Base-by-base conservation (phyloP, 1,140 invertebrate species). In the Macrosteles quadrilineatus region DNA sequence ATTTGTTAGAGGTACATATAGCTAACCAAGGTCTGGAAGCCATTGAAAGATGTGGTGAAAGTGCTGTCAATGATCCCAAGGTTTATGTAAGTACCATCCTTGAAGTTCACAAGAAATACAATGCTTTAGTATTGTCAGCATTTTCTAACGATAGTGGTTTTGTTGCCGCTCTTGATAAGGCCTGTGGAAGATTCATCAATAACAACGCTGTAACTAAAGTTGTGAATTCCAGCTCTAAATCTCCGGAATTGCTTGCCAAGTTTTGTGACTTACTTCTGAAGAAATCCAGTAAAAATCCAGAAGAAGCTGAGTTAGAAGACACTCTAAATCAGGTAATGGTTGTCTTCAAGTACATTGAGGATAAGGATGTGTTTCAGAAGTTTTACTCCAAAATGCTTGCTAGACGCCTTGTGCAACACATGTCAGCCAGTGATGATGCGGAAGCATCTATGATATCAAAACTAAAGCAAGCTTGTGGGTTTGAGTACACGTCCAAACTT, bases 291-390 rank as follows among this genome's bases (percentile, higher is more conserved):
- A 98, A 98, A 83, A 99, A 98, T 83, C 95, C 96, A 0, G 97
- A 99, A 82, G 98, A 99, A 81, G 91, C 93, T 19, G 98, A 99
- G 82, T 86, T 99, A 30, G 98, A 99, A 82, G 97, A 99, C 81
- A 97, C 95, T 32, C 85, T 99, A 23, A 98, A 98, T 83, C 96
- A 99, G 93, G 92, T 93, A 77, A 99, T 99, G 97, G 93, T 98
- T 71, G 96, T 99, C 23, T 99, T 99, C 83, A 99, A 99, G 83
- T 99, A 99, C 80, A 97, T 99, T 66, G 97, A 99, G 83, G 98
- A 99, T 82, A 99, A 99, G 83, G 98, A 99, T 83, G 97, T 99
- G n/a, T 99, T 99, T 83, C 97, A 99, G 82, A 99, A 98, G 80
- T 99, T 98, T 82, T 99, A 99, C 81, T 97, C 95, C 78, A 99